A percentile compares a stretch with the other conserved stretches of the same genome.
These are phyloP conservation scores for Phortica variegata DNA, from an alignment of 1,140 invertebrate species.

Conservation along the genomic window DNA sequence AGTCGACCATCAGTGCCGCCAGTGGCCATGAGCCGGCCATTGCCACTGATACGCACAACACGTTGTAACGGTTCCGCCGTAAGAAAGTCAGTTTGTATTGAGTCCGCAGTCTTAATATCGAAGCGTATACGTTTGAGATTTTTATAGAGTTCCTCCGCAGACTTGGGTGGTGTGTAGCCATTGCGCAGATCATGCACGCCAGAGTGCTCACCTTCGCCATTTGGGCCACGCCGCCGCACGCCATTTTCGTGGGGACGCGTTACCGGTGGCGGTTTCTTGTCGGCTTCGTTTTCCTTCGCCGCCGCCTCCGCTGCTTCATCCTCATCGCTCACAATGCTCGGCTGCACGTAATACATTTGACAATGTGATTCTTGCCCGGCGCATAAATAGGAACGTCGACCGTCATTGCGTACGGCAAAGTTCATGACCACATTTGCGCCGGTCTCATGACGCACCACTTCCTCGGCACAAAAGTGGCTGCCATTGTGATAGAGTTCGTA, in stretches of 20 bases:
- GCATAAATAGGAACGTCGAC: conserved; percentile 74
- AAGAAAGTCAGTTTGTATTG: conserved; percentile 73
- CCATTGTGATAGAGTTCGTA: conserved; percentile 86
- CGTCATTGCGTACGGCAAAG: conserved; percentile 70
- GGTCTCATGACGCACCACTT: conserved; percentile 84
- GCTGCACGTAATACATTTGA: conserved; percentile 81
- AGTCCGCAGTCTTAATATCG: conserved; percentile 70
- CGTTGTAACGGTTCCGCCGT: conserved; percentile 79
- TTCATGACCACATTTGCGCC: conserved; percentile 91
- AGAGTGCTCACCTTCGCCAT: conserved; percentile 16
- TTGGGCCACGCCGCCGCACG: conserved; percentile 28
- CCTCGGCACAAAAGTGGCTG: conserved; percentile 76
- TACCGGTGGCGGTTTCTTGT: conserved; percentile 29
- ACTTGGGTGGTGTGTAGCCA: conserved; percentile 21
- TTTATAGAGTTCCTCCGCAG: conserved; percentile 57
- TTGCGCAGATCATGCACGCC: conserved; percentile 41
- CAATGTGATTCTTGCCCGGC: conserved; percentile 91
- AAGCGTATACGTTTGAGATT: conserved; percentile 69
- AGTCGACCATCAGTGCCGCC: conserved; percentile 88
- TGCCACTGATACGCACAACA: conserved; percentile 77
- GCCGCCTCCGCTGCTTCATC: conserved; percentile 10
- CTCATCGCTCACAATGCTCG: conserved; percentile 63
- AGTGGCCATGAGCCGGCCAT: conserved; percentile 79
- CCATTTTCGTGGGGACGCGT: conserved; percentile 44
- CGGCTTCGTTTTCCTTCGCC: conserved; percentile 9